A percentile compares a stretch with the other conserved stretches of the same genome.
Evolutionary conservation across 2,113 vertebrate species (phyloP).

Genomic region (Eolophus roseicapilla): DNA sequence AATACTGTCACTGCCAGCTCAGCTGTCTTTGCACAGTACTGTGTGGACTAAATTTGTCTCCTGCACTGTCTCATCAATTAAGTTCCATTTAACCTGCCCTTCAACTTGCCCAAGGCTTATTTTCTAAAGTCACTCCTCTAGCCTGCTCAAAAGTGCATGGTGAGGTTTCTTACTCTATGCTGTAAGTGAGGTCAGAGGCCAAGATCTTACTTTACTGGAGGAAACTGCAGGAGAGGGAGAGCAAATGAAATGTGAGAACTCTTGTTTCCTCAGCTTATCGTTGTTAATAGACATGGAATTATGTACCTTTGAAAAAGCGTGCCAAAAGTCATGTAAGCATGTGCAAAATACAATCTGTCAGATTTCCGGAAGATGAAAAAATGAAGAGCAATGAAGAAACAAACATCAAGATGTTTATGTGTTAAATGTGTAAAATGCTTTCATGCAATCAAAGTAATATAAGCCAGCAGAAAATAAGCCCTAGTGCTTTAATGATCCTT

Average conservation of each 20-base stretch:
- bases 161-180: background rate
- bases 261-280: background rate
- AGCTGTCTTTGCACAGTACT: background rate
- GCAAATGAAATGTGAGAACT: background rate
- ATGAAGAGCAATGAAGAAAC: background rate
- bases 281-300: background rate
- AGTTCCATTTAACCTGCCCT: conserved; percentile 49
- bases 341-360: background rate
- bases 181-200: background rate
- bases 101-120: conserved; percentile 46
- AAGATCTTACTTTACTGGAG: background rate
- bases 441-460: background rate
- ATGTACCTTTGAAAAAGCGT: background rate
- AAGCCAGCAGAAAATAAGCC: background rate
- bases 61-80: conserved; percentile 9
- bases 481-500: background rate
- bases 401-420: background rate
- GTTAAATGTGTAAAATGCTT: background rate
- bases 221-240: background rate
- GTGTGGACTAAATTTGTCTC: conserved; percentile 8
- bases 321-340: background rate
- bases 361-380: background rate
- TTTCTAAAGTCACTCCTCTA: background rate
- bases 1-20: background rate
- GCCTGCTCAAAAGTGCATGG: background rate